phyloP scores from a whole-genome alignment of 2,888 invertebrate species.

The Amblyteles armatorius region DNA sequence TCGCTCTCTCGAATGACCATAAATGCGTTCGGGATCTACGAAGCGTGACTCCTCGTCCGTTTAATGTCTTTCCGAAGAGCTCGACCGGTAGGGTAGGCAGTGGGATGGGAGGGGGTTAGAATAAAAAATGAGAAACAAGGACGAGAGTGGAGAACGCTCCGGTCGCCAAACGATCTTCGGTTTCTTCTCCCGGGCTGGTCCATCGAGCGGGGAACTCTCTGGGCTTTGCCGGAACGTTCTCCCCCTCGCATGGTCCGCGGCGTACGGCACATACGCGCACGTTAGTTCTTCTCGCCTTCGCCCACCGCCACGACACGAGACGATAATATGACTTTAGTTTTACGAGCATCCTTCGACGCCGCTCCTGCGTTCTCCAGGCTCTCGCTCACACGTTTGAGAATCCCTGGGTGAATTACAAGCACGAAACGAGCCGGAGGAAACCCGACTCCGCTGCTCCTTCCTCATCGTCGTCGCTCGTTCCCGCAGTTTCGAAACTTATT shows the following conservation, averaged over 20 bases:
- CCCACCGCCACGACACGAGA: slow-evolving; percentile 60
- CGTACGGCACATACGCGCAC: slow-evolving; percentile 25
- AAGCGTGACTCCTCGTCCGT: slow-evolving; percentile 78
- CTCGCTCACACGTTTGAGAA: slow-evolving; percentile 63
- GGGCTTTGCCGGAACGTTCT: slow-evolving; percentile 36
- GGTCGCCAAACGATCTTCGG: slow-evolving; percentile 60
- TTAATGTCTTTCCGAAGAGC: slow-evolving; percentile 78
- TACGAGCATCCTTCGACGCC: slow-evolving; percentile 64
- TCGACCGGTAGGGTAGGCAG: slow-evolving; percentile 55
- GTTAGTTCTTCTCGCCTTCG: slow-evolving; percentile 52
- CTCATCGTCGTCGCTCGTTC: slow-evolving; percentile 48
- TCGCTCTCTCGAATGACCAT: slow-evolving; percentile 77
- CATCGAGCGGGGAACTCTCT: slow-evolving; percentile 49
- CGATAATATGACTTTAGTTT: slow-evolving; percentile 69
- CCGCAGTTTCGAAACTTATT: slow-evolving; percentile 34
- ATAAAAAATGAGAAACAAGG: slow-evolving; percentile 71
- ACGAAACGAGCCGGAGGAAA: slow-evolving; percentile 58
- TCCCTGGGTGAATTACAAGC: slow-evolving; percentile 66
- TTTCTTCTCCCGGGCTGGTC: slow-evolving; percentile 59
- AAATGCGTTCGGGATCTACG: slow-evolving; percentile 81
- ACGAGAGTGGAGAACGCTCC: slow-evolving; percentile 58
- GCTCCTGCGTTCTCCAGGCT: slow-evolving; percentile 44
- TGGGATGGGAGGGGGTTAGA: slow-evolving; percentile 74
- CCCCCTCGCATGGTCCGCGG: slow-evolving; percentile 19
- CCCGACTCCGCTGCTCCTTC: slow-evolving; percentile 50